Conservation (phyloP, 1,140 invertebrate species). For the Odontomachus brunneus region DNA sequence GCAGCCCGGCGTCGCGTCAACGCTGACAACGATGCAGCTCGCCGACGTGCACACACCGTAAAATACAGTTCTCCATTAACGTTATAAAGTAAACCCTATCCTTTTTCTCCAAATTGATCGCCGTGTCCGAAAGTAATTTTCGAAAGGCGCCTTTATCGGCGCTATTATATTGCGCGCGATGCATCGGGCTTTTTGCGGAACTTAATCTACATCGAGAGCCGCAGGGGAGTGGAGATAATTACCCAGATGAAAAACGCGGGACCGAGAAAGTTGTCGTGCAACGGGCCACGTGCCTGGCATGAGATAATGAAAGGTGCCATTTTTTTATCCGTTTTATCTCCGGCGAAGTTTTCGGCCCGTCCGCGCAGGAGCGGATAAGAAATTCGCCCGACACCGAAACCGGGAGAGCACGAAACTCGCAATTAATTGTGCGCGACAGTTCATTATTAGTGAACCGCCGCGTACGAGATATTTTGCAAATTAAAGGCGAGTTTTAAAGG, state of each 20-base stretch:
- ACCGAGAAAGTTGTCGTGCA: conserved; percentile 73
- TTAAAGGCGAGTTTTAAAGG: conserved; percentile 47
- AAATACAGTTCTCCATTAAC: not conserved
- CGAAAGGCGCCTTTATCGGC: conserved; percentile 52
- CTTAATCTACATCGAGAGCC: conserved; percentile 69
- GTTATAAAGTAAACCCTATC: conserved; percentile 13
- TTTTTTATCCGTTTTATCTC: conserved; percentile 56
- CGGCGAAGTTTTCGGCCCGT: conserved; percentile 30
- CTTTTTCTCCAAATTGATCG: not conserved
- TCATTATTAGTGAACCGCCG: conserved; percentile 48
- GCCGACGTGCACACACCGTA: not conserved
- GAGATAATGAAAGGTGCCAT: conserved; percentile 72
- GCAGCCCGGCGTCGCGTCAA: too few species aligned
- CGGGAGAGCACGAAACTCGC: conserved; percentile 46
- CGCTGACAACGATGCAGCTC: not conserved
- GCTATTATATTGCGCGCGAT: conserved; percentile 47
- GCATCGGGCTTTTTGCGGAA: conserved; percentile 59
- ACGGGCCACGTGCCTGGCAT: conserved; percentile 72
- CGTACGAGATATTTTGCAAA: conserved; percentile 42
- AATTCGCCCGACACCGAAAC: conserved; percentile 47
- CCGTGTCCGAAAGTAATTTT: conserved; percentile 50
- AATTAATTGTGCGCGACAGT: conserved; percentile 59
- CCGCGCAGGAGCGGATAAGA: conserved; percentile 14
- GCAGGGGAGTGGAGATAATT: conserved; percentile 67
- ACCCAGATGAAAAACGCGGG: conserved; percentile 72